These are phyloP conservation scores for Megaustenia siamemsis DNA, from an alignment of 2,888 invertebrate species.

Conservation along the genomic window DNA sequence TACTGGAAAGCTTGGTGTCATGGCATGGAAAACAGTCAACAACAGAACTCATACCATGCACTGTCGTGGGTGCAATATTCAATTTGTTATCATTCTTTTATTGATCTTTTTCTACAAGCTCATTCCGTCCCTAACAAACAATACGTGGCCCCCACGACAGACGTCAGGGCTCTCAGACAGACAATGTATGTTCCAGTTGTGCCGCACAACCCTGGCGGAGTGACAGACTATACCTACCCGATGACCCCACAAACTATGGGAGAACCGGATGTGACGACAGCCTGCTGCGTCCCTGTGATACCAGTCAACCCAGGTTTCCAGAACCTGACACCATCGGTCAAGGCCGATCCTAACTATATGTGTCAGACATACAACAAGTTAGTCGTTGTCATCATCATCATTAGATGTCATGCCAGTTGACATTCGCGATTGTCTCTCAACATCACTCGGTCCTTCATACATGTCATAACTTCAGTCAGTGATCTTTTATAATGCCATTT, in stretches of 20 bases:
- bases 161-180: conserved; percentile 41
- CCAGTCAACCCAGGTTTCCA: conserved; percentile 45
- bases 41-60: too few relatives aligned
- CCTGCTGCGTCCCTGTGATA: conserved; percentile 49
- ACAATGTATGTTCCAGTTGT: conserved; percentile 44
- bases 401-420: too few relatives aligned
- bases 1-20: too few relatives aligned
- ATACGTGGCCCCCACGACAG: conserved; percentile 30
- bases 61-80: too few relatives aligned
- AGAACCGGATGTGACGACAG: conserved; percentile 50
- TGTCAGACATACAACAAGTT: conserved; percentile 36
- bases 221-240: conserved; percentile 39
- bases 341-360: neutral
- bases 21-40: too few relatives aligned
- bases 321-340: conserved; percentile 36
- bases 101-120: neutral
- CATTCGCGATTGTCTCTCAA: too few relatives aligned
- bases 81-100: too few relatives aligned
- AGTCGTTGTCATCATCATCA: too few relatives aligned
- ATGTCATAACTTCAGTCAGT: too few relatives aligned
- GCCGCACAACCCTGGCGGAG: conserved; percentile 44
- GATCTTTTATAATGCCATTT: too few relatives aligned
- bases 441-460: too few relatives aligned
- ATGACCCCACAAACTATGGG: conserved; percentile 47
- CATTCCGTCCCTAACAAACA: neutral